Percentiles rank a stretch among this genome's conserved stretches.
Conservation (phyloP, 2,888 invertebrate genomes). For the Drosophila kambysellisi region DNA sequence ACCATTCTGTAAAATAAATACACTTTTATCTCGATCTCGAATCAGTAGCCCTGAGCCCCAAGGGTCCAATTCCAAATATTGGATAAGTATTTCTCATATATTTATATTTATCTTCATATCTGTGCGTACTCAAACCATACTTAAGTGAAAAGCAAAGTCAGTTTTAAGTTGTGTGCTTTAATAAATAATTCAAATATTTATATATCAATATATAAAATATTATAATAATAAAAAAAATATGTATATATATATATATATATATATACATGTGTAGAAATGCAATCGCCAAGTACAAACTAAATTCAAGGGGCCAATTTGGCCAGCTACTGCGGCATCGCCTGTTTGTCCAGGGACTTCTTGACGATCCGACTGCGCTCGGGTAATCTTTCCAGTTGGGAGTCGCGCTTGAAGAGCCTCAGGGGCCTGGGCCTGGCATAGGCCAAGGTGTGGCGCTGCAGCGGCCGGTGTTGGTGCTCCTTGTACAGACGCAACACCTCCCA, state of each 20-base stretch:
- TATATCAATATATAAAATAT: constrained; percentile 6
- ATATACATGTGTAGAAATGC: constrained; percentile 14
- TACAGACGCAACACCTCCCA: constrained; percentile 83
- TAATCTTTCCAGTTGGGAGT: constrained; percentile 30
- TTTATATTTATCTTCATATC: not conserved
- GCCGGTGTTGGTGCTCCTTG: constrained; percentile 60
- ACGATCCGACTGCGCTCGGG: constrained; percentile 46
- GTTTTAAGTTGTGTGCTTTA: constrained; percentile 23
- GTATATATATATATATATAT: not conserved
- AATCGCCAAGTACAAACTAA: constrained; percentile 26
- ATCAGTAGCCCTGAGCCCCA: not conserved
- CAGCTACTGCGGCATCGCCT: constrained; percentile 6
- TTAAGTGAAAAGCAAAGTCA: not conserved
- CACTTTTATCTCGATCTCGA: not conserved
- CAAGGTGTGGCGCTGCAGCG: constrained; percentile 58
- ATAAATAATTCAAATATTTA: constrained; percentile 42
- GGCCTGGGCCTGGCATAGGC: constrained; percentile 52
- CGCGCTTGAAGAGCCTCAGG: constrained; percentile 63
- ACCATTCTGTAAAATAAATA: not conserved
- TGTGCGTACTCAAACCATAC: not conserved
- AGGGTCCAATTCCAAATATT: not conserved
- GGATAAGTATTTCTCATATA: not conserved
- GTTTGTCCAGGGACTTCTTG: constrained; percentile 60
- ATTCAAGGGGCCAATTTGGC: constrained; percentile 12
- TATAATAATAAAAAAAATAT: constrained; percentile 6